Evolutionary conservation across 2,888 invertebrate genomes (phyloP), one percentile per base, ranked within the genome.

Genomic region (Lasiommata megera): DNA sequence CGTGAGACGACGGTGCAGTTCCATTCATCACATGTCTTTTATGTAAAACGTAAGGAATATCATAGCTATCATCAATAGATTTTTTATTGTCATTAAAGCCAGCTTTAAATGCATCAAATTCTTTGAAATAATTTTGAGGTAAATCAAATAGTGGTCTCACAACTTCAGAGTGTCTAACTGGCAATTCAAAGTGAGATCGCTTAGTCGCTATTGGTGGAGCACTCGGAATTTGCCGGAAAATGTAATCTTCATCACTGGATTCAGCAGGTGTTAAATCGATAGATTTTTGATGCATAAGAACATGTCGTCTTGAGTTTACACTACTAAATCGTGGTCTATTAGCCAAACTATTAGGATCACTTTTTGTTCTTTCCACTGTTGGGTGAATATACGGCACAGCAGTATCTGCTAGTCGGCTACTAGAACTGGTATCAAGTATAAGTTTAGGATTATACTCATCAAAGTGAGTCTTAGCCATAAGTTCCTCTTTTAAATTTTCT

Each of bases 21-120:
- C 96, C 96, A 74, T 96, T 96, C 94, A 96, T 95, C 0, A 96
- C 93, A 74, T 96, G 96, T 3, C 96, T 92, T 74, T 96, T 96
- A 75, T 96, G 96, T 50, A 96, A 84, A 6, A 95, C 95, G 71
- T 97, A 97, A 0, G 96, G 95, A 74, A 97, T 96, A 67, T 96
- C 96, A 66, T 91, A 91, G 31, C 94, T 94, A 67, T 93, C 88
- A 63, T 89, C 87, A 3, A 80, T 66, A 3, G 77, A 68, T 67
- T 92, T 92, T 68, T 89, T 88, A 54, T 70, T 81, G 65, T 91
- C 92, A 71, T 92, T 92, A 61, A 88, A 86, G 11, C 88, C 88
- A 2, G 90, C 89, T 81, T 92, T 89, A 52, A 93, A 90, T 36
- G 92, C 88, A 58, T 93, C 93, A 58, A 93, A 93, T 61, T 94